These are phyloP conservation scores for Steinernema hermaphroditum DNA, from an alignment of 2,888 invertebrate species.

Conservation along the genomic window DNA sequence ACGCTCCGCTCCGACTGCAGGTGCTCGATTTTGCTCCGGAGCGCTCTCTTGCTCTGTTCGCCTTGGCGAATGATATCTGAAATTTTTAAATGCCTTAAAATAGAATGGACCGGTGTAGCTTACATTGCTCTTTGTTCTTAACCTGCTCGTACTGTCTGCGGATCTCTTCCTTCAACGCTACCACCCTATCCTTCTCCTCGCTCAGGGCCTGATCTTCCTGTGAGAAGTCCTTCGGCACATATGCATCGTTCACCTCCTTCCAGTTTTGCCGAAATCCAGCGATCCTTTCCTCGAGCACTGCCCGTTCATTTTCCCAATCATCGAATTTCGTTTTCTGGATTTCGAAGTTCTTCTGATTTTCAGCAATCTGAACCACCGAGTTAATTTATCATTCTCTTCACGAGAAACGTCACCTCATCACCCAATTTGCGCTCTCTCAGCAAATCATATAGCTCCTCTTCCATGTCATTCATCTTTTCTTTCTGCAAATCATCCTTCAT, in stretches of 20 bases:
- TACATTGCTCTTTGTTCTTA: not conserved
- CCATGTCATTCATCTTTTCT: constrained; percentile 3
- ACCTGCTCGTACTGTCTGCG: not conserved
- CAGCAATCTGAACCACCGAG: not conserved
- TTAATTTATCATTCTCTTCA: not conserved
- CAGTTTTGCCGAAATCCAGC: constrained; percentile 7
- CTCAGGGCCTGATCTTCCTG: constrained; percentile 18
- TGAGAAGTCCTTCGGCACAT: constrained; percentile 20
- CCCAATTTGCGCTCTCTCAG: not conserved
- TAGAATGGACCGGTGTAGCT: not conserved
- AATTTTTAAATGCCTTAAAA: not conserved
- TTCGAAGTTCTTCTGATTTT: not conserved
- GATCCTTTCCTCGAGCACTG: not conserved
- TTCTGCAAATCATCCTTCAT: constrained; percentile 30
- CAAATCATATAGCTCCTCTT: not conserved
- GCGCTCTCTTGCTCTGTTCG: not conserved
- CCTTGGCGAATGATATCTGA: constrained; percentile 16
- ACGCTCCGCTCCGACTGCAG: not conserved
- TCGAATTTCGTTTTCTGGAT: not conserved
- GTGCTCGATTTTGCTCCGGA: constrained; percentile 3
- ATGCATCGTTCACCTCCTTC: constrained; percentile 23
- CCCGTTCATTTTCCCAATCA: constrained; percentile 35
- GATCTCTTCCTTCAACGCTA: constrained; percentile 20
- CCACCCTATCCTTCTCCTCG: not conserved
- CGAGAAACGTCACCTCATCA: not conserved